phyloP scores from a whole-genome alignment of 2,888 invertebrate genomes.

The Tryphoninae sp. region DNA sequence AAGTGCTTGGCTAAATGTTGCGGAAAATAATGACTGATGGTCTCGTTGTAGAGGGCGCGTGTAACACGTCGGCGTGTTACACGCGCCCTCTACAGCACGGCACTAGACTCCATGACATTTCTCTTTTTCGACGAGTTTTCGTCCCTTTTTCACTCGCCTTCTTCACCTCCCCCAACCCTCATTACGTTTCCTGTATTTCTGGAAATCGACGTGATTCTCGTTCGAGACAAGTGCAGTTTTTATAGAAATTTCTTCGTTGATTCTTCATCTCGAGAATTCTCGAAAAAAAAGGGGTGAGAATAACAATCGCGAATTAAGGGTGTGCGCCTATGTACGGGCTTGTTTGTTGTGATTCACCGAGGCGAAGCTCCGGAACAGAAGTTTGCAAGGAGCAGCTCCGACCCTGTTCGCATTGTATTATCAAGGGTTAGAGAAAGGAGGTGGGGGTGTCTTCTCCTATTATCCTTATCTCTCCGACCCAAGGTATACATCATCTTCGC shows the following conservation, averaged over 20 bases:
- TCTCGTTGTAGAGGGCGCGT: slow-evolving; percentile 68
- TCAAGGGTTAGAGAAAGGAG: slow-evolving; percentile 63
- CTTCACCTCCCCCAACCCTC: slow-evolving; percentile 49
- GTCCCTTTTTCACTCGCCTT: slow-evolving; percentile 49
- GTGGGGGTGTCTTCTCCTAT: slow-evolving; percentile 63
- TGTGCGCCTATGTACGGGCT: background rate
- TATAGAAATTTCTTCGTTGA: background rate
- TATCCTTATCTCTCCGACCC: slow-evolving; percentile 73
- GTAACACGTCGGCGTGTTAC: slow-evolving; percentile 49
- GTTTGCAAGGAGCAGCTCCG: slow-evolving; percentile 67
- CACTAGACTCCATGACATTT: slow-evolving; percentile 62
- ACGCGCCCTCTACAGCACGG: slow-evolving; percentile 23
- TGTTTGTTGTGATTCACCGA: slow-evolving; percentile 30
- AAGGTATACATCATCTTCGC: slow-evolving; percentile 21
- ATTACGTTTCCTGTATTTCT: slow-evolving; percentile 69
- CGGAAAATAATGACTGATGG: slow-evolving; percentile 81
- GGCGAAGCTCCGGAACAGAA: slow-evolving; percentile 67
- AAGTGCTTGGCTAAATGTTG: slow-evolving; percentile 80
- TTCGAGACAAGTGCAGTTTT: slow-evolving; percentile 30
- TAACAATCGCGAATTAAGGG: background rate
- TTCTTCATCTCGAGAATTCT: slow-evolving; percentile 11
- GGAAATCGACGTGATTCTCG: slow-evolving; percentile 36
- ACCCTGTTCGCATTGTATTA: slow-evolving; percentile 64
- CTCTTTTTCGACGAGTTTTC: slow-evolving; percentile 40
- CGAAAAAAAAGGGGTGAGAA: background rate